Evolutionary conservation across 1,140 invertebrate species (phyloP).

Genomic region (Babylonia areolata): DNA sequence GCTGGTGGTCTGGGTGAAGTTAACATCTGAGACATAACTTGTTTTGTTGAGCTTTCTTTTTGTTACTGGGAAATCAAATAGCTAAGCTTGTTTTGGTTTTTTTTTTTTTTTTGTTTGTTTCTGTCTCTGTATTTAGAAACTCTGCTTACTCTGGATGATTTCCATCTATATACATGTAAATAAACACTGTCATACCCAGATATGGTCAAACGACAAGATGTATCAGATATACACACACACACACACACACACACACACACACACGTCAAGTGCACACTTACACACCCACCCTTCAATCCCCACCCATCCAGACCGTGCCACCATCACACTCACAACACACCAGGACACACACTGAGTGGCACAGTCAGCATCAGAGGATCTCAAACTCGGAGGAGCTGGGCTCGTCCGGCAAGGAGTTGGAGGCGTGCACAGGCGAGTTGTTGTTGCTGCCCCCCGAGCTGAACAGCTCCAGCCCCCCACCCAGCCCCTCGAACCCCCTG

Average conservation of each 20-base stretch:
- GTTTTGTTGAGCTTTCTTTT: too few species aligned
- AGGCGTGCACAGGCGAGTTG: slow-evolving; percentile 42
- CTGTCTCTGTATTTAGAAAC: too few species aligned
- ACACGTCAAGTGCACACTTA: not conserved
- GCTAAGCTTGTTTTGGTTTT: too few species aligned
- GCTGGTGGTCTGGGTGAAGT: too few species aligned
- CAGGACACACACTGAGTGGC: not conserved
- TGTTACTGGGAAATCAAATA: too few species aligned
- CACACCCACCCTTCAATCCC: not conserved
- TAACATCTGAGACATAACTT: too few species aligned
- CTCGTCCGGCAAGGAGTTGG: slow-evolving; percentile 39
- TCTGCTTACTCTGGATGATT: too few species aligned
- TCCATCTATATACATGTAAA: too few species aligned
- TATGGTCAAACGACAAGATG: too few species aligned
- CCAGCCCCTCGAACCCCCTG: not conserved
- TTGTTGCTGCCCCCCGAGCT: slow-evolving; percentile 47
- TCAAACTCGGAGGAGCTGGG: slow-evolving; percentile 70
- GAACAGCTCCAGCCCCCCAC: slow-evolving; percentile 25
- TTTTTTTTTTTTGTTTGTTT: too few species aligned
- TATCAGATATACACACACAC: not conserved
- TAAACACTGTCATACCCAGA: too few species aligned
- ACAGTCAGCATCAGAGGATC: slow-evolving; percentile 53
- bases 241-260: slow-evolving; percentile 7
- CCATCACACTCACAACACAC: not conserved
- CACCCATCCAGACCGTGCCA: too few species aligned